These are phyloP conservation scores for Bhutanitis thaidina DNA, from an alignment of 2,888 invertebrate species.

Conservation along the genomic window DNA sequence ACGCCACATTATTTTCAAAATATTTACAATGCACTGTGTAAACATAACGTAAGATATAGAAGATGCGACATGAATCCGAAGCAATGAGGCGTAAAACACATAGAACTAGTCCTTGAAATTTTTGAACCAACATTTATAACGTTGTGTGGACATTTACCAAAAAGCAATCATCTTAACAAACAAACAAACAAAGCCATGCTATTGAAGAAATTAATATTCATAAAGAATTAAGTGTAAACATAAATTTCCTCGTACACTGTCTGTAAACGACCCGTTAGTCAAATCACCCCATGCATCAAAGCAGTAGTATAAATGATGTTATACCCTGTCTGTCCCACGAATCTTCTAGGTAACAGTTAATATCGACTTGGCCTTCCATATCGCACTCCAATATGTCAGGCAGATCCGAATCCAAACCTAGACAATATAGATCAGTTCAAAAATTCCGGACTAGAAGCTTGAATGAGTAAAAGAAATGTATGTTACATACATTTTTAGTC, in stretches of 20 bases:
- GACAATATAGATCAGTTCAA: conserved; percentile 57
- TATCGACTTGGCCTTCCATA: conserved; percentile 70
- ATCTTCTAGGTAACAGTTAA: conserved; percentile 79
- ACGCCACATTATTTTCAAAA: too few relatives aligned
- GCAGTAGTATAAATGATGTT: conserved; percentile 36
- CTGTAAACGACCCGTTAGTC: conserved; percentile 28
- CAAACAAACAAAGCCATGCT: conserved; percentile 35
- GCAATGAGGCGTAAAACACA: conserved; percentile 11
- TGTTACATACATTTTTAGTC: neutral
- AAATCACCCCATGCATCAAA: conserved; percentile 63
- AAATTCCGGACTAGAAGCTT: conserved; percentile 44
- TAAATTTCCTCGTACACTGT: conserved; percentile 20
- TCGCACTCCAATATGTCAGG: conserved; percentile 72
- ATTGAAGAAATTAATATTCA: conserved; percentile 21
- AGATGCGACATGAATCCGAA: neutral
- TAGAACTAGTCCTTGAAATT: conserved; percentile 50
- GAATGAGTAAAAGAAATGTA: conserved; percentile 1
- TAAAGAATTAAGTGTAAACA: conserved; percentile 24
- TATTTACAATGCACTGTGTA: too few relatives aligned
- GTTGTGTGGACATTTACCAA: conserved; percentile 1
- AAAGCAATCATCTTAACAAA: conserved; percentile 15
- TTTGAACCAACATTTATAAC: conserved; percentile 37
- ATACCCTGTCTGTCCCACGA: conserved; percentile 76
- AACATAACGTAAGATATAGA: neutral
- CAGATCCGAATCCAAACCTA: conserved; percentile 72